Base-by-base conservation (phyloP, 1,140 invertebrate species). In the Saxidomus purpurata region DNA sequence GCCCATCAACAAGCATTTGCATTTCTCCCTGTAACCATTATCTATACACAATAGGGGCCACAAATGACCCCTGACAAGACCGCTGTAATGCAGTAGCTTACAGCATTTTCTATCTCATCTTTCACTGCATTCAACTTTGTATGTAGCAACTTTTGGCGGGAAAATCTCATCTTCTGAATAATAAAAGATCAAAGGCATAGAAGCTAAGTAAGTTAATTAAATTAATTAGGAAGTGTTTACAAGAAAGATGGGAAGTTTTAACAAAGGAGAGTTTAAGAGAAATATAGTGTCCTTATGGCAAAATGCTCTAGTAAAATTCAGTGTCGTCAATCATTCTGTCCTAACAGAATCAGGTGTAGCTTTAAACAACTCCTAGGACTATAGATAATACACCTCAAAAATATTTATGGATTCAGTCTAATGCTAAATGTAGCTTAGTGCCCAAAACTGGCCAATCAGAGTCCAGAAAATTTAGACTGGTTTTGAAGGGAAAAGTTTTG, bases 81-180 rank as follows among this genome's bases (percentile, higher is more conserved):
- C 76, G 28, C 76, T 79, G 76, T 79, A 79, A 79, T 79, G 76
- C 76, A 79, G 76, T 79, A 79, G 76, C 76, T 79, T 79, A 79
- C 76, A 79, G 47, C 76, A 79, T 38, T 36, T n/a, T 15, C 22
- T 9, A 19, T 79, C 38, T 43, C 47, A 38, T 79, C 25, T 79
- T 49, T 79, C 43, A 28, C 31, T 52, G 28, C 76, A 79, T 79
- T 55, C 22, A 36, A 55, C 17, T 38, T 59, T 25, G 67, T 71
- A 71, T 71, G 22, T 71, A 71, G 67, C 67, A 71, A 40, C 0
- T 52, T 79, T 79, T 79, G 76, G 76, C 76, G 76, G 76, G 76
- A 79, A 76, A 55, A 79, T 55, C 55, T 55, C 17, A 19, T 71
- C 67, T 71, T 31, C 1, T 71, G 67, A 36, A 63, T 28, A 1